Percentiles rank a stretch among this genome's conserved stretches.
phyloP scores from a whole-genome alignment of 1,140 invertebrate genomes.

The Drosophila teissieri region DNA sequence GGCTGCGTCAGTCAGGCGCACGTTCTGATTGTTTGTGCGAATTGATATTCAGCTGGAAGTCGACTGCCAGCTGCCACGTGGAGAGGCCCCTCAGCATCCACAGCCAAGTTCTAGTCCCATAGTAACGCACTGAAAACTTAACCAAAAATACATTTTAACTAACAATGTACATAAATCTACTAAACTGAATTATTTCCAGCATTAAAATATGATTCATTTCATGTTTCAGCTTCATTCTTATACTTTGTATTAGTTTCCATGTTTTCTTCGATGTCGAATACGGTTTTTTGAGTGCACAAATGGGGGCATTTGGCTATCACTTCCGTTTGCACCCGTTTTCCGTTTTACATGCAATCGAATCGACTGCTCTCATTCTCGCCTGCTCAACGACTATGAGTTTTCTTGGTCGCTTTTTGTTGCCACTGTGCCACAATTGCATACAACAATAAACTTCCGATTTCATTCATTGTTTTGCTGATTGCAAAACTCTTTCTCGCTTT shows the following conservation, averaged over 20 bases:
- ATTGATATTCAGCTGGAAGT: slow-evolving; percentile 53
- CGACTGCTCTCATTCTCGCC: slow-evolving; percentile 22
- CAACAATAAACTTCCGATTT: slow-evolving; percentile 78
- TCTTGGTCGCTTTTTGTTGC: slow-evolving; percentile 23
- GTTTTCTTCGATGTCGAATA: neutral
- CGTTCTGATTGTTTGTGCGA: slow-evolving; percentile 56
- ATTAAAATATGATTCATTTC: no score
- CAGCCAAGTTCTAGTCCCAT: neutral
- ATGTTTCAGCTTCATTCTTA: no score
- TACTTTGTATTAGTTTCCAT: neutral
- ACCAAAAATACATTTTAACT: neutral
- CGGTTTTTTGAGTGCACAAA: slow-evolving; percentile 4
- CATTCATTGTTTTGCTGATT: slow-evolving; percentile 67
- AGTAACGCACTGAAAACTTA: slow-evolving; percentile 2
- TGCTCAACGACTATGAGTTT: slow-evolving; percentile 48
- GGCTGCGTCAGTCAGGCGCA: slow-evolving; percentile 43
- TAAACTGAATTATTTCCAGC: no score
- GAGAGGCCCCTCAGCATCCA: neutral
- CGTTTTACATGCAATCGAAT: slow-evolving; percentile 62
- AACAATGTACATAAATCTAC: neutral
- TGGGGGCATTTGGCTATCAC: slow-evolving; percentile 56
- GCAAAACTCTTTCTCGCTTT: slow-evolving; percentile 53
- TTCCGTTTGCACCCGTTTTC: slow-evolving; percentile 59
- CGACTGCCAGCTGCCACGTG: slow-evolving; percentile 38
- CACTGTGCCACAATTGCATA: slow-evolving; percentile 45